Evolutionary conservation across 2,888 invertebrate species (phyloP).

Genomic region (Drosophila picticornis): DNA sequence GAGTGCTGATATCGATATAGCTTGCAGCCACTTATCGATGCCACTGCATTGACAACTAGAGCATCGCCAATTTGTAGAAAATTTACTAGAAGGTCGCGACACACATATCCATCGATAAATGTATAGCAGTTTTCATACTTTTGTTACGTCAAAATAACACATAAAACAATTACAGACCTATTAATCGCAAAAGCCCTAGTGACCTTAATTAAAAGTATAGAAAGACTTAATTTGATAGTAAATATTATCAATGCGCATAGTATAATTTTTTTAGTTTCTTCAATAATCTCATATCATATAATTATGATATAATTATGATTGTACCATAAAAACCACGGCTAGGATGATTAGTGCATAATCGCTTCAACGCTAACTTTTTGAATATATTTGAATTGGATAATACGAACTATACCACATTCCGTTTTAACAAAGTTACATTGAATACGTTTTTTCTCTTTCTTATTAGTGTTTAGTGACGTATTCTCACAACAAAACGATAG

Average conservation of each 20-base stretch:
- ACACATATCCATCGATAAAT: neutral
- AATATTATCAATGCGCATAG: neutral
- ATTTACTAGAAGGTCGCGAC: neutral
- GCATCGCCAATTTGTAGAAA: neutral
- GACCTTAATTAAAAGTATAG: neutral
- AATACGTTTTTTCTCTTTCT: neutral
- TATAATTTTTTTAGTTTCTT: neutral
- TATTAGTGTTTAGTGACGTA: slow-evolving; percentile 8
- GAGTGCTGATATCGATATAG: slow-evolving; percentile 8
- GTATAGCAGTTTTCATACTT: neutral
- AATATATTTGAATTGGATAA: neutral
- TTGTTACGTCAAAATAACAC: neutral
- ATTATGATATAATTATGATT: no score
- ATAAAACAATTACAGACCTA: neutral
- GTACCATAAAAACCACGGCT: neutral
- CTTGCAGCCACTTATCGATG: neutral
- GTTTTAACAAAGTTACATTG: neutral
- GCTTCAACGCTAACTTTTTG: neutral
- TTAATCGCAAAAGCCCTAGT: neutral
- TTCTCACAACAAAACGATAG: neutral
- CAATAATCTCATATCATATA: neutral
- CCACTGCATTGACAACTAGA: neutral
- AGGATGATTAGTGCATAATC: neutral
- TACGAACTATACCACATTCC: neutral
- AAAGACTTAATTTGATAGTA: neutral